These are phyloP conservation scores for Teleogryllus oceanicus DNA, from an alignment of 2,888 invertebrate genomes.

Conservation along the genomic window DNA sequence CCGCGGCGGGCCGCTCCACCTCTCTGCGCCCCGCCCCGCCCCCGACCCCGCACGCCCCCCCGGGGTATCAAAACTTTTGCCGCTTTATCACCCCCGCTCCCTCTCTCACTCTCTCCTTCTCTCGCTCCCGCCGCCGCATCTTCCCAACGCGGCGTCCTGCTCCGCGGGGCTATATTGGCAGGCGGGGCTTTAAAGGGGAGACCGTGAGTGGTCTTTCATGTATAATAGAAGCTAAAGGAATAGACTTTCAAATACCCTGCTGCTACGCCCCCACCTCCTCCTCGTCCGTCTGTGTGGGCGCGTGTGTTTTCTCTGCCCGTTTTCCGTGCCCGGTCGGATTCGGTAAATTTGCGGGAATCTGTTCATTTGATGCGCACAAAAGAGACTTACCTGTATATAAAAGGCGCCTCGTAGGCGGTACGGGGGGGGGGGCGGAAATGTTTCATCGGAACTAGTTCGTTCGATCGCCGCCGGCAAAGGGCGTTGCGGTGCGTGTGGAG, in stretches of 20 bases:
- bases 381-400: neutral
- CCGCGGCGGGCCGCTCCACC: neutral
- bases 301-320: constrained; percentile 6
- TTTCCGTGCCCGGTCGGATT: neutral
- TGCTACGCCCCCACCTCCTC: neutral
- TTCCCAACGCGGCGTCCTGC: neutral
- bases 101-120: neutral
- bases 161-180: neutral
- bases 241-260: neutral
- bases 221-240: constrained; percentile 18
- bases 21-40: neutral
- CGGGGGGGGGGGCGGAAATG: neutral
- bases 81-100: neutral
- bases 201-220: neutral
- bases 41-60: constrained; percentile 25
- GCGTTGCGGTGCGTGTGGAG: too few species aligned
- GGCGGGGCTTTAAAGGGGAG: neutral
- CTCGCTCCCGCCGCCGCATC: neutral
- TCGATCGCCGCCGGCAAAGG: too few species aligned
- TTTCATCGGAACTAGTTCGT: neutral
- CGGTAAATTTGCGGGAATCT: constrained; percentile 18
- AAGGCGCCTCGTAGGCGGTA: neutral
- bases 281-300: neutral
- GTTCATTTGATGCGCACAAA: constrained; percentile 11
- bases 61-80: constrained; percentile 29